Evolutionary conservation across 2,888 invertebrate genomes (phyloP).

Genomic region (Lasioglossum oenotherae): DNA sequence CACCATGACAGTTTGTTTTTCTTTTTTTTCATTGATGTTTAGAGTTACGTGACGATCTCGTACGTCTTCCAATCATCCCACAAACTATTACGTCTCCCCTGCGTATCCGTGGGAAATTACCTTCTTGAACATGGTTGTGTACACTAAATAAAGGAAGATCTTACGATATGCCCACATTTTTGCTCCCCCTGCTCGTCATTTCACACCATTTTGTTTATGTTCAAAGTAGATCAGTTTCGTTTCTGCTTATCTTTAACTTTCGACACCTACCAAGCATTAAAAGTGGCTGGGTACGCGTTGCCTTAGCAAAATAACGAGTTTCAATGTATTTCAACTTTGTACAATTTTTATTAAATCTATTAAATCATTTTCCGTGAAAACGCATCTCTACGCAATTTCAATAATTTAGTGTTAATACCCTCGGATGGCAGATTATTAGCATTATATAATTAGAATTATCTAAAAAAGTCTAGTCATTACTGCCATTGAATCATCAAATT

Average conservation of each 20-base stretch:
- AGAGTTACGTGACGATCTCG: slow-evolving; percentile 71
- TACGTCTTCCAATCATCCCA: slow-evolving; percentile 76
- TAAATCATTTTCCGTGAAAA: no score
- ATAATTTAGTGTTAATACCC: background rate
- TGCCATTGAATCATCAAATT: no score
- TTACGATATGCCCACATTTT: slow-evolving; percentile 59
- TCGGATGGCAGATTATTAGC: no score
- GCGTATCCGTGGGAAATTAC: slow-evolving; percentile 66
- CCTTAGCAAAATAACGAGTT: background rate
- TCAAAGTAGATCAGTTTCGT: background rate
- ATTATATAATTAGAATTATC: no score
- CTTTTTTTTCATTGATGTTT: slow-evolving; percentile 51
- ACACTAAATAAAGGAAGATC: slow-evolving; percentile 74
- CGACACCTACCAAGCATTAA: background rate
- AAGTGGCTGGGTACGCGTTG: no score
- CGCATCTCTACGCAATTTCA: background rate
- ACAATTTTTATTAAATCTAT: no score
- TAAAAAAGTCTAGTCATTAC: no score
- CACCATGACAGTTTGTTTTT: slow-evolving; percentile 58
- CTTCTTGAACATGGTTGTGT: slow-evolving; percentile 71
- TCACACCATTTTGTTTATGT: background rate
- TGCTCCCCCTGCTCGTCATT: background rate
- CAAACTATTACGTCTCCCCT: slow-evolving; percentile 66
- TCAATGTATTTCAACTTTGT: background rate
- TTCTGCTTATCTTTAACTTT: background rate